Evolutionary conservation across 2,797 vertebrate genomes (phyloP).

Genomic region (Schizopygopsis malacanthus): DNA sequence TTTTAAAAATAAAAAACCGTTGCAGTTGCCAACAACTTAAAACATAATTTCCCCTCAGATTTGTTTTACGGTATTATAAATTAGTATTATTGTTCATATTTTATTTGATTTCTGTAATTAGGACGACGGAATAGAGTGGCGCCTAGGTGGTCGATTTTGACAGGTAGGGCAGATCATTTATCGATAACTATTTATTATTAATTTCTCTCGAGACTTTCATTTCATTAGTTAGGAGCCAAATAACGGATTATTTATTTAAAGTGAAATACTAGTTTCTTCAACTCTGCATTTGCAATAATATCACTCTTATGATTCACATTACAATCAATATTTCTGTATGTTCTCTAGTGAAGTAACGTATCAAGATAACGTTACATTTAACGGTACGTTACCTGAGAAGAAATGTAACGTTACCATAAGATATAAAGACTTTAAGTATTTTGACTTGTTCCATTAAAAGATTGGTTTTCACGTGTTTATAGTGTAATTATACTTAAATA

Average conservation of each 20-base stretch:
- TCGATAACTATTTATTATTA: not conserved
- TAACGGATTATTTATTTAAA: not conserved
- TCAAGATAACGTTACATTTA: not conserved
- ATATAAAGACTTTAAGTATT: not conserved
- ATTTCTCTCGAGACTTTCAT: not conserved
- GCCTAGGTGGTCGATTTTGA: conserved; percentile 31
- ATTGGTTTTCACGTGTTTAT: not conserved
- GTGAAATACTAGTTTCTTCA: not conserved
- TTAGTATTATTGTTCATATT: not conserved
- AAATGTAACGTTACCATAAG: not conserved
- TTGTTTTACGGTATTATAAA: not conserved
- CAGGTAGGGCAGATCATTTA: not conserved
- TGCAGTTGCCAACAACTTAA: not conserved
- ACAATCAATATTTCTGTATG: not conserved
- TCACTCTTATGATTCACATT: not conserved
- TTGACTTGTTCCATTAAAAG: not conserved
- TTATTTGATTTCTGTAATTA: not conserved
- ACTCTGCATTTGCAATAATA: not conserved
- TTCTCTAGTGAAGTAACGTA: not conserved
- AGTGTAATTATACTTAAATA: not conserved
- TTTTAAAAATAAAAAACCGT: not conserved
- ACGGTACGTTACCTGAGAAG: not conserved
- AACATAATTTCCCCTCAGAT: not conserved
- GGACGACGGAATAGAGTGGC: not conserved
- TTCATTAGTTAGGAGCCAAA: not conserved